phyloP scores from a whole-genome alignment of 1,140 invertebrate species.

The Caenorhabditis remanei region DNA sequence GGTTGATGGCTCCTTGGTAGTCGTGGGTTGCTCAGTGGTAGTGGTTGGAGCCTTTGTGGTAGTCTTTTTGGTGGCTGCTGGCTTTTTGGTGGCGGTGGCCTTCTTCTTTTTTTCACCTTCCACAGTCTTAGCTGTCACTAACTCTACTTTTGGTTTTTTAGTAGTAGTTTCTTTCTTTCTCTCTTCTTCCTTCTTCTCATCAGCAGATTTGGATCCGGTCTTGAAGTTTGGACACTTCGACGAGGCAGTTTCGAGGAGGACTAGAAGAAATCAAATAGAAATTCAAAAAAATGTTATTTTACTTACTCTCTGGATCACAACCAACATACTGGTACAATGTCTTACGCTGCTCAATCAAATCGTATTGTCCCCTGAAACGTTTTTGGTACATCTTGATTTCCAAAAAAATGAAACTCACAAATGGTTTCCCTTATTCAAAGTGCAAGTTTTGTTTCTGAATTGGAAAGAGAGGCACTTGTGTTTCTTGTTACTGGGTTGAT shows the following conservation, averaged over 20 bases:
- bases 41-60: slow-evolving; percentile 11
- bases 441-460: slow-evolving; percentile 67
- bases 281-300: not conserved
- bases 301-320: slow-evolving; percentile 70
- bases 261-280: not conserved
- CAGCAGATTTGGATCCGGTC: not conserved
- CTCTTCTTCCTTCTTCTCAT: not conserved
- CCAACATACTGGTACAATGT: slow-evolving; percentile 75
- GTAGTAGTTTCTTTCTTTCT: slow-evolving; percentile 45
- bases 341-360: slow-evolving; percentile 70
- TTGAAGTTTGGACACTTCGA: slow-evolving; percentile 44
- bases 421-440: slow-evolving; percentile 71
- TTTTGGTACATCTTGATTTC: no score
- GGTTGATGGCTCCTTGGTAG: slow-evolving; percentile 47
- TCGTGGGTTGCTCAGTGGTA: slow-evolving; percentile 34
- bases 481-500: slow-evolving; percentile 55
- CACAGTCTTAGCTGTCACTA: slow-evolving; percentile 12
- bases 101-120: slow-evolving; percentile 33
- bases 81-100: slow-evolving; percentile 1
- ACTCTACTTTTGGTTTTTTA: slow-evolving; percentile 9
- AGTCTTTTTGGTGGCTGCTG: slow-evolving; percentile 29
- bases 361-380: slow-evolving; percentile 70
- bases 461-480: slow-evolving; percentile 73
- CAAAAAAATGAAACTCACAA: no score
- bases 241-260: slow-evolving; percentile 28